A percentile compares a stretch with the other conserved stretches of the same genome.
Conservation (phyloP, 2,797 vertebrate species). For the Orientallactaga sibirica region DNA sequence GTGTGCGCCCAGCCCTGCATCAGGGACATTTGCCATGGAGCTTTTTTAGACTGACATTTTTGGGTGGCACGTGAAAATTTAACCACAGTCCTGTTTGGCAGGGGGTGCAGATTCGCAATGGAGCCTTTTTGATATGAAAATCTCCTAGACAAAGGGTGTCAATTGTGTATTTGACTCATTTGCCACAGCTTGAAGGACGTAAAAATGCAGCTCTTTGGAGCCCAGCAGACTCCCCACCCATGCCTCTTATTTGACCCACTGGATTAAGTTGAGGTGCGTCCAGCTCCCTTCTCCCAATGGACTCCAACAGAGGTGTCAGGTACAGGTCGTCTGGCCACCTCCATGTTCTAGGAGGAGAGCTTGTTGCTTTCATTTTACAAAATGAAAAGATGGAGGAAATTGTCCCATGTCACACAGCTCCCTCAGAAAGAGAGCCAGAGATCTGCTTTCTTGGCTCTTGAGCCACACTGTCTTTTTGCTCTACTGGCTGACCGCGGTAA, state of each 20-base stretch:
- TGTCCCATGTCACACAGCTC: not conserved
- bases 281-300: not conserved
- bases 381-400: not conserved
- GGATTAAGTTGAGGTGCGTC: not conserved
- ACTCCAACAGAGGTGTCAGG: not conserved
- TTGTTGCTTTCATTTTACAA: not conserved
- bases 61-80: slow-evolving; percentile 75
- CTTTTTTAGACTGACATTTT: slow-evolving; percentile 78
- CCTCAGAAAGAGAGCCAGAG: slow-evolving; percentile 30
- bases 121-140: slow-evolving; percentile 82
- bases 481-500: not conserved
- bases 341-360: not conserved
- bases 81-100: slow-evolving; percentile 72
- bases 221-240: slow-evolving; percentile 53
- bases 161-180: slow-evolving; percentile 74
- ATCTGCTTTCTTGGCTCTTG: not conserved
- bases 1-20: slow-evolving; percentile 60
- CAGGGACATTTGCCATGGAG: slow-evolving; percentile 75
- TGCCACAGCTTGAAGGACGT: slow-evolving; percentile 62
- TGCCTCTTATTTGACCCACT: slow-evolving; percentile 27
- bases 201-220: slow-evolving; percentile 74
- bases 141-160: slow-evolving; percentile 79
- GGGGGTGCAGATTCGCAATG: slow-evolving; percentile 70
- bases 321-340: not conserved
- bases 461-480: not conserved